Conservation (phyloP, 2,113 vertebrate genomes). For the Heterotis niloticus region DNA sequence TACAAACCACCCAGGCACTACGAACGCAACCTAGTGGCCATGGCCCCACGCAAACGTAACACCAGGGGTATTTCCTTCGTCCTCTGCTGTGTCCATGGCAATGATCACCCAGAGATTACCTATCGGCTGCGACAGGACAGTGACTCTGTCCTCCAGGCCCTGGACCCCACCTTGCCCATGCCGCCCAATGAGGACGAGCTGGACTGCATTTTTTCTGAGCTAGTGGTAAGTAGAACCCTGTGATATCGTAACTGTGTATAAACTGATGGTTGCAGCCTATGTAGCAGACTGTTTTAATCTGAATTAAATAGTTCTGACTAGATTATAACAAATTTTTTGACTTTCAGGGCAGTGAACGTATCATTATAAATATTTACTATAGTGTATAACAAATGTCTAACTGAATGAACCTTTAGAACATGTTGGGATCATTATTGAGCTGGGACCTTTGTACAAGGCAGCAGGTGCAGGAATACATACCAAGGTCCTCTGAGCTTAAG, state of each 20-base stretch:
- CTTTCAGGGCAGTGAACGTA: background rate
- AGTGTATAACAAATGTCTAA: background rate
- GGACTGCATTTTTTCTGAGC: slow-evolving; percentile 81
- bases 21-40: slow-evolving; percentile 47
- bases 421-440: no score
- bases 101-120: slow-evolving; percentile 81
- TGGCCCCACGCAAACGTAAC: slow-evolving; percentile 78
- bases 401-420: background rate
- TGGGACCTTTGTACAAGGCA: no score
- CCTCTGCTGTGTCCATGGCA: slow-evolving; percentile 83
- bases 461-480: no score
- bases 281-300: background rate
- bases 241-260: background rate
- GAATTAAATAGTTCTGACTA: background rate
- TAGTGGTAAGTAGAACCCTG: slow-evolving; percentile 76
- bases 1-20: slow-evolving; percentile 12
- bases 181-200: slow-evolving; percentile 80
- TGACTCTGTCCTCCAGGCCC: slow-evolving; percentile 64
- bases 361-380: background rate
- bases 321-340: background rate
- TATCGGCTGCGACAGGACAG: slow-evolving; percentile 78
- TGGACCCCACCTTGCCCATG: slow-evolving; percentile 79
- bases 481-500: no score
- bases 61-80: slow-evolving; percentile 76
- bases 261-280: background rate